Evolutionary conservation across 2,888 invertebrate genomes (phyloP).

Genomic region (Trichopria drosophilae): DNA sequence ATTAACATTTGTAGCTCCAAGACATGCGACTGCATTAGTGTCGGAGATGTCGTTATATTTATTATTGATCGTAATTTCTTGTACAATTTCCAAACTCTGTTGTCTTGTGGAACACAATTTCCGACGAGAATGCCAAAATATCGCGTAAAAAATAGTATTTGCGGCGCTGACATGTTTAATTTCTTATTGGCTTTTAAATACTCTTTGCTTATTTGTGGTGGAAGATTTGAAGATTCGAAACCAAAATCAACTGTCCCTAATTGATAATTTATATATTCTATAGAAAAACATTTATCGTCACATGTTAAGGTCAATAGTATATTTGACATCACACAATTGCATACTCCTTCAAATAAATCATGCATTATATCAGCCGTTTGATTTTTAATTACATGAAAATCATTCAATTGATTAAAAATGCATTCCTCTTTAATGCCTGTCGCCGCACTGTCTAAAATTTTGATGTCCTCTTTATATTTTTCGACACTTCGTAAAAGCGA

Average conservation of each 20-base stretch:
- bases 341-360: no score
- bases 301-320: not conserved
- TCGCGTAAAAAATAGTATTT: conserved; percentile 12
- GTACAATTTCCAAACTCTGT: conserved; percentile 10
- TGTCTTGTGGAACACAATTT: not conserved
- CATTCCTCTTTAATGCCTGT: no score
- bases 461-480: conserved; percentile 8
- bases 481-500: conserved; percentile 3
- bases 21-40: not conserved
- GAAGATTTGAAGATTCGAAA: no score
- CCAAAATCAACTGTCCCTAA: conserved; percentile 3
- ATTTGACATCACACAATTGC: conserved; percentile 8
- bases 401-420: no score
- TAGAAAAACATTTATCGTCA: conserved; percentile 6
- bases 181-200: conserved; percentile 8
- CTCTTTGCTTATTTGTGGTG: conserved; percentile 5
- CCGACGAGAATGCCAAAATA: conserved; percentile 17
- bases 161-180: conserved; percentile 17
- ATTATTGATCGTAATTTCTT: conserved; percentile 7
- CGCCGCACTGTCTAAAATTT: conserved; percentile 4
- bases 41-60: conserved; percentile 3
- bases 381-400: conserved; percentile 21
- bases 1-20: conserved; percentile 1
- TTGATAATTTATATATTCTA: conserved; percentile 10
- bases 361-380: conserved; percentile 10